Base-by-base conservation (phyloP, 30 jellyfish, hydroid and myxozoan species). In the Rhopilema esculentum region DNA sequence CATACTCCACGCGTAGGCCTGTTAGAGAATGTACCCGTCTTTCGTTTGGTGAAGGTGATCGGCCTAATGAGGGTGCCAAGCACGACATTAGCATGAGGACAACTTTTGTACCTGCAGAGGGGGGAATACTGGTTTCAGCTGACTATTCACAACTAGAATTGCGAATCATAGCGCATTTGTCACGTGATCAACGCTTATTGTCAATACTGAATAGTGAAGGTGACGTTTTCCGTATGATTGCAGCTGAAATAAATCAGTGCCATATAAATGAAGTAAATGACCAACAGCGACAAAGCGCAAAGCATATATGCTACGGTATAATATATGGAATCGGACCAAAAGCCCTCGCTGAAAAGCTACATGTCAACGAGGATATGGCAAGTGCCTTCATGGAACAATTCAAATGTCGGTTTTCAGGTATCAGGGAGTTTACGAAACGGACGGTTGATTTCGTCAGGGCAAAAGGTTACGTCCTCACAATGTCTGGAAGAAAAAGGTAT, bases 321-420 rank as follows among this genome's bases (percentile, higher is more conserved):
- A 82, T 95, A 57, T 95, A 95, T 76, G 99, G 99, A 22, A 95
- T 95, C 29, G 99, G 99, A 6, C 22, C 95, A 78, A 95, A 90
- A 49, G 82, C 97, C 52, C 89, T 95, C 33, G 93, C 88, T 7
- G 97, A 95, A 40, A 95, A 95, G 79, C 76, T 95, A 40, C 65
- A 66, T 15, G 91, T 83, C 64, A 28, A 62, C 53, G 99, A 90
- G 40, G 90, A 86, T 48, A 95, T 65, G 23, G 99, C 99, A 63
- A 74, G 82, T 9, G 72, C 26, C 16, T 95, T 84, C 79, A 86
- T 95, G 86, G 94, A 95, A 19, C 49, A 49, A 49, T 95, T 95
- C 82, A 95, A 90, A 64, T 64, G 70, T 29, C 80, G 93, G 16
- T 95, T 75, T 76, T 26, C 31, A 27, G 95, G 96, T 17, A 71